Base-by-base conservation (phyloP, 2,888 invertebrate genomes). In the Tupiocoris notatus region DNA sequence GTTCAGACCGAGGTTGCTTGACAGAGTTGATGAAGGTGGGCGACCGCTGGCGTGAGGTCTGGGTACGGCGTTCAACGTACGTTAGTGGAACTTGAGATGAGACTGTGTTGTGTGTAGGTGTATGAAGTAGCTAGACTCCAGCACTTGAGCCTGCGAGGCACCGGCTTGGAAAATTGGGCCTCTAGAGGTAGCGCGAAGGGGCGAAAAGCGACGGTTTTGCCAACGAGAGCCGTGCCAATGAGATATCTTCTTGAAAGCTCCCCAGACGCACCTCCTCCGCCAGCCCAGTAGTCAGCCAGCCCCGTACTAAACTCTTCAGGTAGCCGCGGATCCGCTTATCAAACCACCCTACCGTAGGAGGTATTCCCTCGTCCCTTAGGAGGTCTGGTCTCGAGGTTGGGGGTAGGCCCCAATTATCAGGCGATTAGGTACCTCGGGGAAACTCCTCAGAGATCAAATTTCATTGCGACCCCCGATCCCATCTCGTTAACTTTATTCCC, bases 141-240 rank as follows among this genome's bases (percentile, higher is more conserved):
- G 39, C 39, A 39, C 39, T 3, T 39, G 6, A 12, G 39, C 39
- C 39, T 39, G 6, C 39, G 67, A 67, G 67, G 67, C 57, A 67
- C 54, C 57, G 67, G 67, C 18, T 54, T 56, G 67, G 67, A 67
- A 67, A 67, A 67, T 67, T 67, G 67, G 67, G 67, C 67, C 67
- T 56, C 67, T 20, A 21, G 67, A 67, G 67, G 21, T 54, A 67
- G 39, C 39, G 39, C 39, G 39, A 39, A 39, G 39, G 39, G 12
- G 39, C 39, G 39, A 39, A 39, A 39, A 39, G 56, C 67, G 67
- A 21, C 22, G 67, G 67, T 57, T 67, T 56, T 67, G 67, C 56
- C 67, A 67, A 22, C 67, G 67, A 21, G 21, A 56, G 67, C 67
- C 39, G 39, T 39, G 67, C 67, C 67, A 67, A 67, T 67, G 56